Conservation (phyloP, 2,797 vertebrate species). For the Epinephelus awoara region DNA sequence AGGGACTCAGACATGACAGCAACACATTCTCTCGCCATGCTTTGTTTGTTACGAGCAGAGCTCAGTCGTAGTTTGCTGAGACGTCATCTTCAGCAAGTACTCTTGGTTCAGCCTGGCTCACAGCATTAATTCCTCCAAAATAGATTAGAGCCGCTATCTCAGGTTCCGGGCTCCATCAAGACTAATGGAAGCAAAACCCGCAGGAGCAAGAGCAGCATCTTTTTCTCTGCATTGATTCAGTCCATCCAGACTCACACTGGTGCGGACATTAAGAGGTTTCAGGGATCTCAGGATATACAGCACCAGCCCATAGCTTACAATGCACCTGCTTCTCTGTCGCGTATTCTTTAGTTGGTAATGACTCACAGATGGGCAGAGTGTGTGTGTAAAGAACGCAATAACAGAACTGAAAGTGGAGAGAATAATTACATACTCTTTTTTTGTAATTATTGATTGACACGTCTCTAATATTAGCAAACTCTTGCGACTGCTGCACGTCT, state of each 20-base stretch:
- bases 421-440: neutral
- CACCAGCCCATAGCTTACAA: slow-evolving; percentile 36
- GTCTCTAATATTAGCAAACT: slow-evolving; percentile 9
- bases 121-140: slow-evolving; percentile 75
- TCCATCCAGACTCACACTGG: slow-evolving; percentile 53
- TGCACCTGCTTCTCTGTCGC: slow-evolving; percentile 48
- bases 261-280: slow-evolving; percentile 63
- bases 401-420: neutral
- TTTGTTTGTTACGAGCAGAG: slow-evolving; percentile 12
- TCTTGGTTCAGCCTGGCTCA: slow-evolving; percentile 43
- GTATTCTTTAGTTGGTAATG: slow-evolving; percentile 19
- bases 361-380: neutral
- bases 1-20: neutral
- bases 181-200: slow-evolving; percentile 79
- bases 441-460: slow-evolving; percentile 3
- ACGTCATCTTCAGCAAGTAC: slow-evolving; percentile 34
- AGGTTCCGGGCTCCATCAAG: slow-evolving; percentile 79
- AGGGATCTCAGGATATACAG: slow-evolving; percentile 38
- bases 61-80: slow-evolving; percentile 48
- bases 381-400: slow-evolving; percentile 10
- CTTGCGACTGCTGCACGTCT: neutral
- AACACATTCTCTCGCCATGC: neutral
- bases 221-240: slow-evolving; percentile 76
- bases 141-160: slow-evolving; percentile 76
- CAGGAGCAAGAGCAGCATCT: slow-evolving; percentile 71